phyloP scores from a whole-genome alignment of 2,797 vertebrate genomes.

The Emydoidea blandingii region DNA sequence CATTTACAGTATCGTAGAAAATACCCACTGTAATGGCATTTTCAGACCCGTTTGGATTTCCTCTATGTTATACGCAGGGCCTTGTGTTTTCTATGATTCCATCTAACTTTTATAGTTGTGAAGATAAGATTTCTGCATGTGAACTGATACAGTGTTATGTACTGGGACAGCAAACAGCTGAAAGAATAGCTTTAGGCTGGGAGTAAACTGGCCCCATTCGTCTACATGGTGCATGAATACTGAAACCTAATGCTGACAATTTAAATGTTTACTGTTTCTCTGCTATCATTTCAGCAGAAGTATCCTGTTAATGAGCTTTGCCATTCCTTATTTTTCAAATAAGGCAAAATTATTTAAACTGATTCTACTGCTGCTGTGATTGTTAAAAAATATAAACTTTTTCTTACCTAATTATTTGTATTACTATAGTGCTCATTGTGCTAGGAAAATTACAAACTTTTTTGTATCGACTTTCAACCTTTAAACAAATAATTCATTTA shows the following conservation, averaged over 20 bases:
- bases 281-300: neutral
- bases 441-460: neutral
- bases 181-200: constrained; percentile 11
- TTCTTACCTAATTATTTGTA: neutral
- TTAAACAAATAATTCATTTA: neutral
- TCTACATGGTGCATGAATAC: neutral
- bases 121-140: neutral
- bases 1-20: neutral
- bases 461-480: neutral
- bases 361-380: neutral
- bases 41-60: neutral
- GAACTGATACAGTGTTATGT: neutral
- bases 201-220: neutral
- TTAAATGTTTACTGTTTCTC: neutral
- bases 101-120: neutral
- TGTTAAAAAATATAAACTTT: neutral
- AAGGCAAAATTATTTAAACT: neutral
- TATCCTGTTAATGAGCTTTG: neutral
- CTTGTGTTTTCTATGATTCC: neutral
- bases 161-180: neutral
- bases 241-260: neutral
- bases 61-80: neutral
- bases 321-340: neutral
- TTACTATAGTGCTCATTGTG: neutral
- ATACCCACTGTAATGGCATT: neutral